Conservation (phyloP, 2,888 invertebrate species). For the Megalurothrips usitatus region DNA sequence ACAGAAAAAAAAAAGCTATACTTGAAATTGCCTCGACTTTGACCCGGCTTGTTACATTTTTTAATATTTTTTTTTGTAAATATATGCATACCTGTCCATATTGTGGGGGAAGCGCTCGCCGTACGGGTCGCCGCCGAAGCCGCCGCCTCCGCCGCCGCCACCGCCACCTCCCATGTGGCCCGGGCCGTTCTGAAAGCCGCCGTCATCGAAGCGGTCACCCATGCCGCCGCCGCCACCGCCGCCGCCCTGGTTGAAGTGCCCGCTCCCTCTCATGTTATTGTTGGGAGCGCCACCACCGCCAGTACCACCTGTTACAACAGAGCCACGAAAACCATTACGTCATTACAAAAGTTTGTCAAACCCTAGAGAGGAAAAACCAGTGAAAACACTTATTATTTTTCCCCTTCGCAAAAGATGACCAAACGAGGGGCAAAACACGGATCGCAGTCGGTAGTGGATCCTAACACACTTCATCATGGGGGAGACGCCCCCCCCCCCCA, state of each 20-base stretch:
- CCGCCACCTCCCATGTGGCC: conserved; percentile 43
- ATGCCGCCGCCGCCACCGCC: conserved; percentile 32
- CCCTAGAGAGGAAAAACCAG: too few relatives aligned
- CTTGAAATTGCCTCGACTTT: too few relatives aligned
- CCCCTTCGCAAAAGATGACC: background rate
- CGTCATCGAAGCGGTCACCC: conserved; percentile 47
- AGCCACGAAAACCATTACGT: background rate
- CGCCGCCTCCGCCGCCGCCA: conserved; percentile 37
- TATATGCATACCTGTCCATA: conserved; percentile 37
- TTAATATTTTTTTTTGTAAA: too few relatives aligned
- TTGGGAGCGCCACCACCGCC: conserved; percentile 36
- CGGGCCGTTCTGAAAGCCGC: conserved; percentile 44
- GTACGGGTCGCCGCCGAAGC: conserved; percentile 21
- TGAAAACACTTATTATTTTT: too few relatives aligned
- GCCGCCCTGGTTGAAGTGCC: conserved; percentile 25
- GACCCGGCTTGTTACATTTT: too few relatives aligned
- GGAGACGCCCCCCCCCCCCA: background rate
- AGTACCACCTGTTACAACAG: conserved; percentile 27
- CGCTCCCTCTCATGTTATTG: conserved; percentile 33
- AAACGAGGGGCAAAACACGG: background rate
- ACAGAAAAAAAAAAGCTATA: too few relatives aligned
- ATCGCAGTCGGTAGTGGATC: background rate
- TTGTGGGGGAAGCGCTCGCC: conserved; percentile 40
- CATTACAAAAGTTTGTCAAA: too few relatives aligned
- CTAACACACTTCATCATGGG: too few relatives aligned